These are phyloP conservation scores for Pimpla rufipes DNA, from an alignment of 2,888 invertebrate genomes.

Conservation along the genomic window DNA sequence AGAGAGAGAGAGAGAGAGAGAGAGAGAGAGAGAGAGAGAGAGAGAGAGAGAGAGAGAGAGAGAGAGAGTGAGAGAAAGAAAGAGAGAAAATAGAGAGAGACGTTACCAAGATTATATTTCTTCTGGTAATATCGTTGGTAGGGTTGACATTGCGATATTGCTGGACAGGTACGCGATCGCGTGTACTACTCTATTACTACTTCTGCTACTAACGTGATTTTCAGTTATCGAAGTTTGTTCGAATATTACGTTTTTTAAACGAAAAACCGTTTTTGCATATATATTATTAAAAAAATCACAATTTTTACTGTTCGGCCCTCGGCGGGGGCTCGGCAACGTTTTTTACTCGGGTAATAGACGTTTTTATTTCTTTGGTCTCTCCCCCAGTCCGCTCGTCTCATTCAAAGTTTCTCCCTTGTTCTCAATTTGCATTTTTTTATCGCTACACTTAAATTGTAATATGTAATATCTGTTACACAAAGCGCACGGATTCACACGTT, in stretches of 20 bases:
- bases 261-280: slow-evolving; percentile 61
- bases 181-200: slow-evolving; percentile 49
- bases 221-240: slow-evolving; percentile 65
- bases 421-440: slow-evolving; percentile 52
- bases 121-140: slow-evolving; percentile 76
- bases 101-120: slow-evolving; percentile 84
- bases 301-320: slow-evolving; percentile 59
- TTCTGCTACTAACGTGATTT: slow-evolving; percentile 57
- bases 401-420: slow-evolving; percentile 54
- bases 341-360: slow-evolving; percentile 72
- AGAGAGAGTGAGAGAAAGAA: slow-evolving; percentile 18
- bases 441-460: slow-evolving; percentile 11
- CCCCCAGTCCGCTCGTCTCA: slow-evolving; percentile 60
- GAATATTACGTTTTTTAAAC: slow-evolving; percentile 55
- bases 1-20: slow-evolving; percentile 48
- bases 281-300: slow-evolving; percentile 44
- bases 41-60: slow-evolving; percentile 49
- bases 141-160: slow-evolving; percentile 70
- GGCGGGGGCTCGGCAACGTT: slow-evolving; percentile 65
- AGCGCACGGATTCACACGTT: slow-evolving; percentile 14
- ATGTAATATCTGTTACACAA: slow-evolving; percentile 15
- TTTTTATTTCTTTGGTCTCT: slow-evolving; percentile 73
- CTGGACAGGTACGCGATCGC: slow-evolving; percentile 61
- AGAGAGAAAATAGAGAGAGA: slow-evolving; percentile 65
- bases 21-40: slow-evolving; percentile 65